Base-by-base conservation (phyloP, 1,140 invertebrate genomes). In the Pteromalus puparum region DNA sequence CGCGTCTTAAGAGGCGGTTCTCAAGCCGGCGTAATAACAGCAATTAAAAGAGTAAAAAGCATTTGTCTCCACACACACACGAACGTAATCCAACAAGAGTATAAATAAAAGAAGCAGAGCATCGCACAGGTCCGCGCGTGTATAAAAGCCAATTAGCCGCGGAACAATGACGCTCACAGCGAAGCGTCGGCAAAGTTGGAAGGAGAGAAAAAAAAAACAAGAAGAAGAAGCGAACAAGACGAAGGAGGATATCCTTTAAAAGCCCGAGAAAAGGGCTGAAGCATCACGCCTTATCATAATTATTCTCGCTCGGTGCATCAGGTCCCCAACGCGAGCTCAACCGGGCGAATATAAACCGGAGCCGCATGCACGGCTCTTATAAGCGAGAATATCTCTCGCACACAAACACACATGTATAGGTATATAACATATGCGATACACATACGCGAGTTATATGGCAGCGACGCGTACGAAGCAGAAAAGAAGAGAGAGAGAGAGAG, bases 211-310 rank as follows among this genome's bases (percentile, higher is more conserved):
- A 53, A 28, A 21, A 9, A n/a, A 7, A 24, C 12, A n/a, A 34
- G 30, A 15, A 65, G 53, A 13, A 78, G 30, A 78, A 42, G 30
- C 21, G 38, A 21, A 74, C 30, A 65, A 78, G 38, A 78, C 10
- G 53, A 34, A 78, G 53, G 38, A 74, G 68, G 18, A 84, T 79
- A 84, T 78, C 24, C 82, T 78, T 72, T 78, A 68, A 83, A 75
- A 81, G 72, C 34, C 70, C 26, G 30, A 65, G 81, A 70, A 75
- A 74, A 79, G 83, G 76, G 67, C 46, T 73, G 76, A 79, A 65
- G 77, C 70, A 84, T 84, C 72, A 68, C 83, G 83, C 73, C 83
- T 85, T 85, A 85, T 85, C 83, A 85, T 85, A 85, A 85, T 85
- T 85, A 85, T 75, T 81, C 83, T 75, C 61, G 78, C 82, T 61